Conservation (phyloP, 2,113 vertebrate species). For the Archilochus colubris region DNA sequence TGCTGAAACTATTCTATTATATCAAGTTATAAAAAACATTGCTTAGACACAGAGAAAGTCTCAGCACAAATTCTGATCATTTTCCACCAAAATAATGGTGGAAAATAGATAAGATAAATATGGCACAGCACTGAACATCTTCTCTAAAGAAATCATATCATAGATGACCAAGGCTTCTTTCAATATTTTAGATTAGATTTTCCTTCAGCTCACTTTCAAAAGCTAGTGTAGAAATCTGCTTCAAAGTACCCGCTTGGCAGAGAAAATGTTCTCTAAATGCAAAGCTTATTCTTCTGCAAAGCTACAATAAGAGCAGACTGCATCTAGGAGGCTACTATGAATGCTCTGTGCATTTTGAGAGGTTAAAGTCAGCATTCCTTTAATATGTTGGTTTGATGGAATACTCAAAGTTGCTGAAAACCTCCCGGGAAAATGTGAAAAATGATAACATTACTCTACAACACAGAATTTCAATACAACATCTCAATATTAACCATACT, state of each 20-base stretch:
- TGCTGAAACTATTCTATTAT: background rate
- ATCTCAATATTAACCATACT: conserved; percentile 13
- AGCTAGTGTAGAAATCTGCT: background rate
- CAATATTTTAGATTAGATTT: background rate
- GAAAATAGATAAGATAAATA: background rate
- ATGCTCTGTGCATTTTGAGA: conserved; percentile 33
- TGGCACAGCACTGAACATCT: background rate
- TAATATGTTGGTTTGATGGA: background rate
- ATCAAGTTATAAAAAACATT: background rate
- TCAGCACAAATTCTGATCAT: conserved; percentile 17
- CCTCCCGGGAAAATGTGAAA: conserved; percentile 16
- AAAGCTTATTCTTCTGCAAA: conserved; percentile 23
- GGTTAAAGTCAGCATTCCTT: background rate
- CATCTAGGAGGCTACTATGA: background rate
- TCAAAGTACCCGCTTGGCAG: background rate
- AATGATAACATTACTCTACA: conserved; percentile 4
- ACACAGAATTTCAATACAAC: conserved; percentile 16
- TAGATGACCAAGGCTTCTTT: background rate
- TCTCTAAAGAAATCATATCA: background rate
- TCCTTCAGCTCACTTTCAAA: conserved; percentile 12
- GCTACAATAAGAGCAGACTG: background rate
- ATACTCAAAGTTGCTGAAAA: conserved; percentile 4
- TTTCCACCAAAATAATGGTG: conserved; percentile 9
- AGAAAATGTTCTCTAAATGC: background rate
- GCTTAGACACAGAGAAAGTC: background rate